phyloP scores from a whole-genome alignment of 2,888 invertebrate species.

The Phengaris alcon region DNA sequence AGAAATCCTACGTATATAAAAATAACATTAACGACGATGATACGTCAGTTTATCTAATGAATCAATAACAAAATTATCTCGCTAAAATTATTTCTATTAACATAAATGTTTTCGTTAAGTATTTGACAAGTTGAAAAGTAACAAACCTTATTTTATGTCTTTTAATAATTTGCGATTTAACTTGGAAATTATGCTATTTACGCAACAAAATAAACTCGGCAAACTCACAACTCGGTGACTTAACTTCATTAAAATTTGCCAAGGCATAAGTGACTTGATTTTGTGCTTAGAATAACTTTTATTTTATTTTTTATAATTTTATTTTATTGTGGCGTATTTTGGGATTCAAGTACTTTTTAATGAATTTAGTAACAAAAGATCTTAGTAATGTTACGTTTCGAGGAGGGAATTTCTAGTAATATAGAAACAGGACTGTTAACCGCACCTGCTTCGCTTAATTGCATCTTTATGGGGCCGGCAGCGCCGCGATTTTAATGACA shows the following conservation, averaged over 20 bases:
- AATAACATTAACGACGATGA: too few relatives aligned
- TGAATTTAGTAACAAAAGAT: conserved; percentile 7
- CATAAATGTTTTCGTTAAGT: conserved; percentile 11
- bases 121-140: conserved; percentile 13
- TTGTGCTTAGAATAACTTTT: conserved; percentile 24
- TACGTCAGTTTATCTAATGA: neutral
- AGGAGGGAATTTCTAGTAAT: conserved; percentile 3
- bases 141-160: conserved; percentile 22
- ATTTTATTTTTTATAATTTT: conserved; percentile 15
- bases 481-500: conserved; percentile 15
- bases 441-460: conserved; percentile 2
- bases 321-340: conserved; percentile 1
- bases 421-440: neutral
- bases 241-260: conserved; percentile 25
- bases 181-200: conserved; percentile 27
- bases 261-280: conserved; percentile 19
- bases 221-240: conserved; percentile 14
- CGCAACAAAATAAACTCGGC: conserved; percentile 25
- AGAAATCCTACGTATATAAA: too few relatives aligned
- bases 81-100: neutral
- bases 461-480: neutral
- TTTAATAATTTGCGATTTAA: conserved; percentile 27
- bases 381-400: neutral
- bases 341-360: conserved; percentile 1
- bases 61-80: neutral